Percentiles rank a stretch among this genome's conserved stretches.
These are phyloP conservation scores for Arge pagana DNA, from an alignment of 2,888 invertebrate species.

Conservation along the genomic window DNA sequence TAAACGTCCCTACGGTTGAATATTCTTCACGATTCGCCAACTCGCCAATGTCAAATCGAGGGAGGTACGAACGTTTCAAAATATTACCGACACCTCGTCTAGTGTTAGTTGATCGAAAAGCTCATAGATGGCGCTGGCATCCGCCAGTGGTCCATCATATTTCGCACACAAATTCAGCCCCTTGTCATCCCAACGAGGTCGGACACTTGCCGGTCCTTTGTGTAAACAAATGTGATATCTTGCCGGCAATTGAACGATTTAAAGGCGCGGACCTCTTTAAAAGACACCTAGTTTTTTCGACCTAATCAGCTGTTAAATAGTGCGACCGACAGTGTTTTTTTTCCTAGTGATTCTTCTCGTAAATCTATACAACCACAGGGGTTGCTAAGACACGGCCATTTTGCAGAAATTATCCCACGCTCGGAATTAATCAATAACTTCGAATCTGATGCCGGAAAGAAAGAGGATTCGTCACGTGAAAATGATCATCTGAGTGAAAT, in stretches of 20 bases:
- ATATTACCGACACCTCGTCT: too few relatives aligned
- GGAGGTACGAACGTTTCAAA: too few relatives aligned
- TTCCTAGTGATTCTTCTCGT: too few relatives aligned
- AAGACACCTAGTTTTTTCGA: background rate
- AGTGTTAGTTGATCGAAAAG: background rate
- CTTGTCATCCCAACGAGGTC: slow-evolving; percentile 10
- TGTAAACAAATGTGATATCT: slow-evolving; percentile 20
- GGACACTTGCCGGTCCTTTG: slow-evolving; percentile 17
- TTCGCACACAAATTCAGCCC: slow-evolving; percentile 19
- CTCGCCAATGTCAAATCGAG: too few relatives aligned
- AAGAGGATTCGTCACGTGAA: background rate
- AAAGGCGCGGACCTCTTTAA: background rate
- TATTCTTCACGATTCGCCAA: too few relatives aligned
- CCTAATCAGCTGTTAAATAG: too few relatives aligned
- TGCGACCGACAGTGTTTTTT: too few relatives aligned
- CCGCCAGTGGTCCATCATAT: background rate
- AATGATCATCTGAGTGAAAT: slow-evolving; percentile 30
- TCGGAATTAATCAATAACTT: slow-evolving; percentile 11
- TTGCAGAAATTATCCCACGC: slow-evolving; percentile 19
- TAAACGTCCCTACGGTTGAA: too few relatives aligned
- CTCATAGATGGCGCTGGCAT: slow-evolving; percentile 6
- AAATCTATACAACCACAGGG: background rate
- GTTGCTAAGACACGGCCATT: slow-evolving; percentile 18
- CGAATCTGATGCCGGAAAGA: background rate
- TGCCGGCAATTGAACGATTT: background rate